phyloP scores from a whole-genome alignment of 2,797 vertebrate species.

The Halcyon leucocephala region DNA sequence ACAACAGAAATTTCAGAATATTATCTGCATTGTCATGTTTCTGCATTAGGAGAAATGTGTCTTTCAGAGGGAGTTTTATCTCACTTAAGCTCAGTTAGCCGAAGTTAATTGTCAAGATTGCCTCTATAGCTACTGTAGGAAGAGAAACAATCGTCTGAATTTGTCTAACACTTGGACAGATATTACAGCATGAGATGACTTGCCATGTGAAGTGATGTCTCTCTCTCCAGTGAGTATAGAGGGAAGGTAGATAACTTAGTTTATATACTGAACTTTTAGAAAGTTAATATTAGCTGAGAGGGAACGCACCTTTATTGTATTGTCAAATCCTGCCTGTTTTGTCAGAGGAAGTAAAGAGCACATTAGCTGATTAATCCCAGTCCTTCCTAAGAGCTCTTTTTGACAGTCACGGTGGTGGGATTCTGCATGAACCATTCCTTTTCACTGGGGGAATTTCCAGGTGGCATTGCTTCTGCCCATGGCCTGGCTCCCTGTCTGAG shows the following conservation, averaged over 20 bases:
- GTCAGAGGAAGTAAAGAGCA: background rate
- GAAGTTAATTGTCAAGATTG: background rate
- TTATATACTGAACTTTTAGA: background rate
- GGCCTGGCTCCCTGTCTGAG: background rate
- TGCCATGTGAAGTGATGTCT: background rate
- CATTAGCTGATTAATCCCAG: background rate
- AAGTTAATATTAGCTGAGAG: background rate
- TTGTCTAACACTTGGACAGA: background rate
- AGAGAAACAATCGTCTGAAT: background rate
- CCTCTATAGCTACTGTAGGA: background rate
- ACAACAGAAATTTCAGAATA: background rate
- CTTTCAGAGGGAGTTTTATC: background rate
- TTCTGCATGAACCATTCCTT: background rate
- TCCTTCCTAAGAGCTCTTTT: background rate
- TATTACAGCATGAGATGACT: background rate
- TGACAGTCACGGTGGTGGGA: accelerated
- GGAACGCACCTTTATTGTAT: background rate
- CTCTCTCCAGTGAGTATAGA: background rate
- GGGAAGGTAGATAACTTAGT: background rate
- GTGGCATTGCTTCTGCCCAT: background rate
- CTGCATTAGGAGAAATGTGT: background rate
- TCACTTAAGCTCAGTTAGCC: background rate
- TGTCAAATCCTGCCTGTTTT: background rate
- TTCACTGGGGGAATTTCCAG: background rate
- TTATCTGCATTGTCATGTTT: background rate